Conservation (phyloP, 2,888 invertebrate genomes). For the Lasioglossum villosulum region DNA sequence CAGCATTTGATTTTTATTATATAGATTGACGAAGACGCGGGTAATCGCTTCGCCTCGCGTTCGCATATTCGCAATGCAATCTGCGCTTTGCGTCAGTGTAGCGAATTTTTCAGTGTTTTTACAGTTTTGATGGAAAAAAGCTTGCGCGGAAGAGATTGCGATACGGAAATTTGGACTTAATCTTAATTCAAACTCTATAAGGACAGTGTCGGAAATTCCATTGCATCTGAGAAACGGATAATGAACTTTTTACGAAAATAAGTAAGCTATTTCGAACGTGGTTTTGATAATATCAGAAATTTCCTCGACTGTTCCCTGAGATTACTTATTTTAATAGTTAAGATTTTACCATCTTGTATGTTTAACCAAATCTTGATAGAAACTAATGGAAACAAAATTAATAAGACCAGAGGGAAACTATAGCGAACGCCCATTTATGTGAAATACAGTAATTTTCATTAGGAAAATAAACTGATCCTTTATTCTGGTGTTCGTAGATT, state of each 20-base stretch:
- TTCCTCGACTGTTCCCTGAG: neutral
- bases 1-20: too few species aligned
- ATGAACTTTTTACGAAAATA: neutral
- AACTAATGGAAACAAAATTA: neutral
- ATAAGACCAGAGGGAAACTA: neutral
- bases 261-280: neutral
- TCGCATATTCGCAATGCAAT: conserved; percentile 1
- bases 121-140: neutral
- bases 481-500: neutral
- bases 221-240: neutral
- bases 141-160: neutral
- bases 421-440: neutral
- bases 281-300: neutral
- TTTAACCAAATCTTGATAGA: neutral
- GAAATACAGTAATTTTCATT: neutral
- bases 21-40: neutral
- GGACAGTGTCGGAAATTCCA: neutral
- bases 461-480: neutral
- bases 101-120: neutral
- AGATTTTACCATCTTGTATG: neutral
- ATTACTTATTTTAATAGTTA: neutral
- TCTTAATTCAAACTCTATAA: neutral
- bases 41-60: neutral
- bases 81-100: neutral
- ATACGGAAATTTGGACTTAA: neutral